A percentile compares a stretch with the other conserved stretches of the same genome.
phyloP scores from a whole-genome alignment of 2,113 vertebrate genomes.

The Stercorarius parasiticus region DNA sequence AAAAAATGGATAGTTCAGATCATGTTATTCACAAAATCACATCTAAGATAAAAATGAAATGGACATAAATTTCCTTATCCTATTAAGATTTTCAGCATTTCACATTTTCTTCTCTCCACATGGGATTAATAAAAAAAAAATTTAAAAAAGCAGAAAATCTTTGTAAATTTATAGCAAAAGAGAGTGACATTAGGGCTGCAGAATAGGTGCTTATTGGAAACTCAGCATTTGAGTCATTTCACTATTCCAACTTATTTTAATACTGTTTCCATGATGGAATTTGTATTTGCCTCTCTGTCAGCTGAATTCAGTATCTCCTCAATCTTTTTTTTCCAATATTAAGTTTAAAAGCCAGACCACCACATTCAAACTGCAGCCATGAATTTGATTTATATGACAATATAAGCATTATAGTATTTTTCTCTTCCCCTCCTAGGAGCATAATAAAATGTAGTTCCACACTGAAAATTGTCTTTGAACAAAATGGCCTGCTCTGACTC shows the following conservation, averaged over 20 bases:
- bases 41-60: neutral
- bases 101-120: neutral
- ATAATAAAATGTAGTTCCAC: neutral
- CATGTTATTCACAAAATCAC: neutral
- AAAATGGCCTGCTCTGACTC: neutral
- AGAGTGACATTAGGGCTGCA: neutral
- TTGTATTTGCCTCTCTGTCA: neutral
- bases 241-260: neutral
- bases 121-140: neutral
- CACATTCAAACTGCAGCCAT: neutral
- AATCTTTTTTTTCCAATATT: neutral
- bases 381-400: neutral
- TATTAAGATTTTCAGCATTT: neutral
- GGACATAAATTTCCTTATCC: neutral
- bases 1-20: neutral
- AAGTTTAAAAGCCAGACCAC: neutral
- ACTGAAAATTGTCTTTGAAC: neutral
- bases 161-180: neutral
- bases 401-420: neutral
- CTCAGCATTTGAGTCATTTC: neutral
- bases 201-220: neutral
- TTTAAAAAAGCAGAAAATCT: neutral
- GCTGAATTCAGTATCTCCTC: neutral
- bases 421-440: neutral
- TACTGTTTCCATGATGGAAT: neutral